Evolutionary conservation across 2,888 invertebrate species (phyloP).

Genomic region (Sphinx pinastri): DNA sequence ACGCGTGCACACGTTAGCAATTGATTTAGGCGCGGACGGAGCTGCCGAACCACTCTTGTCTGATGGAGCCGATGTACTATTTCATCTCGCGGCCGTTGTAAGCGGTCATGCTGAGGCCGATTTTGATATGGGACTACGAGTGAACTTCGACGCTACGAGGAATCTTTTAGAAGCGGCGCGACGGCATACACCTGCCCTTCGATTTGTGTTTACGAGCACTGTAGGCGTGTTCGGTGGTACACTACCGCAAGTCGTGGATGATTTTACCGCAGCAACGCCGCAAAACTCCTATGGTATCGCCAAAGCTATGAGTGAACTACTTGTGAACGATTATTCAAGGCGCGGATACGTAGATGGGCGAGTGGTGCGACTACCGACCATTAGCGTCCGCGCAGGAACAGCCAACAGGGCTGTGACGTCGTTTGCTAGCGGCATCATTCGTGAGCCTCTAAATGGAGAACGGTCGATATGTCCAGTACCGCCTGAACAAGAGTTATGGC

Average conservation of each 20-base stretch:
- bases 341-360: conserved; percentile 66
- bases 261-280: conserved; percentile 61
- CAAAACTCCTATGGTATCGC: conserved; percentile 70
- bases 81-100: conserved; percentile 73
- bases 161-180: conserved; percentile 63
- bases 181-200: conserved; percentile 46
- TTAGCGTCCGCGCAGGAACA: conserved; percentile 67
- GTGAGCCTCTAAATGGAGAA: conserved; percentile 65
- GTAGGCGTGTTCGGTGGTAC: conserved; percentile 66
- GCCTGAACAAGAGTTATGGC: conserved; percentile 58
- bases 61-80: conserved; percentile 52
- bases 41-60: conserved; percentile 53
- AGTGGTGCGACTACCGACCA: conserved; percentile 67
- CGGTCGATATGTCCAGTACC: conserved; percentile 59
- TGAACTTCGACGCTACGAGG: conserved; percentile 71
- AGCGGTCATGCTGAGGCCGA: conserved; percentile 72
- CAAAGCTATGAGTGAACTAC: conserved; percentile 70
- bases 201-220: conserved; percentile 67
- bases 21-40: conserved; percentile 39
- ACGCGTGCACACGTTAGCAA: conserved; percentile 31
- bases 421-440: conserved; percentile 70
- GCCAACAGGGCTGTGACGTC: conserved; percentile 74
- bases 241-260: conserved; percentile 54
- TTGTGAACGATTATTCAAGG: conserved; percentile 70
- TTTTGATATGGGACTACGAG: conserved; percentile 66